phyloP scores from a whole-genome alignment of 2,797 vertebrate species.

The Lepus oiostolus region DNA sequence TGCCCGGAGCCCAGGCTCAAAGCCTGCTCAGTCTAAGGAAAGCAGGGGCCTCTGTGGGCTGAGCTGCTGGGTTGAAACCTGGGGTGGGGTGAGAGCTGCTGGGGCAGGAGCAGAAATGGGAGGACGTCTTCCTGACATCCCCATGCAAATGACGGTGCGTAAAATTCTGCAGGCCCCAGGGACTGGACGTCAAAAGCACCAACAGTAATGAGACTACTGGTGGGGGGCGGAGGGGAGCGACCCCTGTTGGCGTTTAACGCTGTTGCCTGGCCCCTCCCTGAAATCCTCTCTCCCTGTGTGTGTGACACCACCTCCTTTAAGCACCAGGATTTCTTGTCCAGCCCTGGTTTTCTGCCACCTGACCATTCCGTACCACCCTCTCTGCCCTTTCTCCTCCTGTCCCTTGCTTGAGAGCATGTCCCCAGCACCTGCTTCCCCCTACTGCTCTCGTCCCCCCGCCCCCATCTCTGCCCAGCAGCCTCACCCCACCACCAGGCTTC shows the following conservation, averaged over 20 bases:
- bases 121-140: background rate
- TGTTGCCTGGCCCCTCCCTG: background rate
- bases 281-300: background rate
- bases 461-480: background rate
- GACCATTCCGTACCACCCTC: background rate
- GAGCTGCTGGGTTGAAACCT: background rate
- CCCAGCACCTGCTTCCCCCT: background rate
- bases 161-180: background rate
- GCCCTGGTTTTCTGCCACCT: background rate
- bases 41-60: background rate
- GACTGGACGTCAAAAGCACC: background rate
- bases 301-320: background rate
- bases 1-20: background rate
- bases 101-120: too few species aligned
- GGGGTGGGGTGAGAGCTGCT: background rate
- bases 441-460: accelerated
- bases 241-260: background rate
- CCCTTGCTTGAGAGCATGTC: background rate
- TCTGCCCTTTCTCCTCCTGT: too few species aligned
- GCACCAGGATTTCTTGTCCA: background rate
- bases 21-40: background rate
- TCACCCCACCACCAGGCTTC: background rate
- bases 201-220: background rate
- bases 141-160: background rate
- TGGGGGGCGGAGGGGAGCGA: background rate